Evolutionary conservation across 2,797 vertebrate species (phyloP).

Genomic region (Oryzias dopingdopingensis): DNA sequence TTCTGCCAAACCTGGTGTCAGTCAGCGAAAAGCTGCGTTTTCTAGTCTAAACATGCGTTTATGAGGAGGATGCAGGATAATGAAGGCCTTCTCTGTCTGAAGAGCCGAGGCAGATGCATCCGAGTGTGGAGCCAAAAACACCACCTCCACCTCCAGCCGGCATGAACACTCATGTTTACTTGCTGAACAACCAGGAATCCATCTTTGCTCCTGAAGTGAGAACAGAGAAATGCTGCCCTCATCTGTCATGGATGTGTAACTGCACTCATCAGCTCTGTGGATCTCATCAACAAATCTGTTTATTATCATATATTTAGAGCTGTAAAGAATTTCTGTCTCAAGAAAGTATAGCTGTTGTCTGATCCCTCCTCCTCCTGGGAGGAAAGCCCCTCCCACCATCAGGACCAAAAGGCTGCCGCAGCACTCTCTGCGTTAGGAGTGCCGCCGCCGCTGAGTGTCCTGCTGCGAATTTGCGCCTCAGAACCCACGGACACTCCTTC

Average conservation of each 20-base stretch:
- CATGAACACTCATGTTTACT: too few relatives aligned
- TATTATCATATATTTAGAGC: conserved; percentile 3
- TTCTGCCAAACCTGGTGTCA: conserved; percentile 60
- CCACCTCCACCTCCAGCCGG: too few relatives aligned
- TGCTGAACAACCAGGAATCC: too few relatives aligned
- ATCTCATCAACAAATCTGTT: conserved; percentile 7
- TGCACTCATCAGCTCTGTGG: conserved; percentile 29
- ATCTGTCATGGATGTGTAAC: conserved; percentile 39
- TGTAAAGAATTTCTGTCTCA: neutral
- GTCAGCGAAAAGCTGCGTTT: conserved; percentile 61
- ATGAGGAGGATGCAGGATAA: conserved; percentile 51
- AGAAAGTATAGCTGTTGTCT: neutral
- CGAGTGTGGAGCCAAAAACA: too few relatives aligned
- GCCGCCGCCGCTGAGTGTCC: conserved; percentile 4
- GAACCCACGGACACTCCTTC: conserved; percentile 57
- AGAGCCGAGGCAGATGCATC: too few relatives aligned
- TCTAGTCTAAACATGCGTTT: conserved; percentile 63
- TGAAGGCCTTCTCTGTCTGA: conserved; percentile 32
- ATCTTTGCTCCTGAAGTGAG: neutral
- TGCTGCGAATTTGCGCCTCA: conserved; percentile 54
- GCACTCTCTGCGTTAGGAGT: conserved; percentile 13
- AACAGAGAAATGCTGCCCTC: conserved; percentile 63
- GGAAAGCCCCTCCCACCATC: conserved; percentile 69
- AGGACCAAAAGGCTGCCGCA: conserved; percentile 64
- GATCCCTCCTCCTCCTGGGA: conserved; percentile 38